Evolutionary conservation across 2,888 invertebrate species (phyloP).

Genomic region (Caenorhabditis zanzibari): DNA sequence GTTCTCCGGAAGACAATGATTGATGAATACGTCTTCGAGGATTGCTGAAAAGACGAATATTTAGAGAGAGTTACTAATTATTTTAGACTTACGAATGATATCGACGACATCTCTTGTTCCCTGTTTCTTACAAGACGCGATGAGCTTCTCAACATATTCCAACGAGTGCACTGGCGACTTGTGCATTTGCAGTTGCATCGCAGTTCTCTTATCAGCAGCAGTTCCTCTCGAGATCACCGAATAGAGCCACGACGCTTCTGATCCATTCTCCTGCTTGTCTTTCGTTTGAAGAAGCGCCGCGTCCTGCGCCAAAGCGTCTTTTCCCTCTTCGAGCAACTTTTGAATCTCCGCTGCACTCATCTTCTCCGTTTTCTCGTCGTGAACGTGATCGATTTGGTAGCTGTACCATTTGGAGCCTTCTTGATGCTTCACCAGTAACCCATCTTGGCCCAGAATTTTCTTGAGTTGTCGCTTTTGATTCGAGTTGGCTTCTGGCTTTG

Average conservation of each 20-base stretch:
- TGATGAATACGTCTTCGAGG: constrained; percentile 89
- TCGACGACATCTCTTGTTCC: constrained; percentile 87
- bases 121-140: constrained; percentile 90
- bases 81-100: constrained; percentile 86
- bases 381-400: constrained; percentile 72
- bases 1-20: constrained; percentile 87
- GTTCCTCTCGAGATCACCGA: constrained; percentile 91
- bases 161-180: constrained; percentile 87
- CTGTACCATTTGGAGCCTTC: constrained; percentile 78
- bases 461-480: constrained; percentile 62
- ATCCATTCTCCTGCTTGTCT: constrained; percentile 65
- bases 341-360: constrained; percentile 55
- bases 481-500: constrained; percentile 14
- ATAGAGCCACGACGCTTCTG: constrained; percentile 87
- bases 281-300: constrained; percentile 68
- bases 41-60: constrained; percentile 88
- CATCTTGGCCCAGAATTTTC: constrained; percentile 55
- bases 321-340: constrained; percentile 69
- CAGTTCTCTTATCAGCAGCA: constrained; percentile 91
- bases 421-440: constrained; percentile 70
- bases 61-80: too few relatives aligned
- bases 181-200: constrained; percentile 87
- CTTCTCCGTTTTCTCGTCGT: constrained; percentile 60
- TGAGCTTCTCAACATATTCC: constrained; percentile 88
- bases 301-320: constrained; percentile 65